Conservation (phyloP, 1,140 invertebrate genomes). For the Marisa cornuarietis region DNA sequence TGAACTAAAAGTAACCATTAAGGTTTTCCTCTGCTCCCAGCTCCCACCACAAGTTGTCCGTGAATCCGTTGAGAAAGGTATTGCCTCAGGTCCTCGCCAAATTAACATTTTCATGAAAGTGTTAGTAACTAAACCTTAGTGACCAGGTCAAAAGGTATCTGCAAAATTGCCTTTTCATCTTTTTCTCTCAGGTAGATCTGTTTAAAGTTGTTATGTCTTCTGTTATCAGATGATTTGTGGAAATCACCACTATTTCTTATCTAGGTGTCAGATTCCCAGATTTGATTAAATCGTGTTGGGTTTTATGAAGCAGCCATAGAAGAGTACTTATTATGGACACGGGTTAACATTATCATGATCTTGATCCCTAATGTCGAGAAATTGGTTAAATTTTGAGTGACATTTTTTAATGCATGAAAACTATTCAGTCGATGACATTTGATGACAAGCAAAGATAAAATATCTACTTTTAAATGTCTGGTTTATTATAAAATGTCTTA, state of each 20-base stretch:
- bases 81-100: background rate
- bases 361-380: background rate
- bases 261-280: background rate
- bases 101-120: too few species aligned
- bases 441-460: too few species aligned
- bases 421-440: too few species aligned
- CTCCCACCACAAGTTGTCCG: conserved; percentile 62
- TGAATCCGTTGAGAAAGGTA: conserved; percentile 69
- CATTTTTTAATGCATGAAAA: too few species aligned
- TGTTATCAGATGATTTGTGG: too few species aligned
- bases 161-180: too few species aligned
- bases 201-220: too few species aligned
- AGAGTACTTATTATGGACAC: background rate
- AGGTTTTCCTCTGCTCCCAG: conserved; percentile 70
- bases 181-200: background rate
- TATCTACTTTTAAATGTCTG: too few species aligned
- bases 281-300: background rate
- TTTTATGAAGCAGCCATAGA: background rate
- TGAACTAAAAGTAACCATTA: conserved; percentile 72
- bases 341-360: background rate
- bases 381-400: too few species aligned
- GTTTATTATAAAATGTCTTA: too few species aligned
- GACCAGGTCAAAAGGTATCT: too few species aligned
- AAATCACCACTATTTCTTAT: too few species aligned
- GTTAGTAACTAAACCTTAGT: background rate